A percentile compares a stretch with the other conserved stretches of the same genome.
These are phyloP conservation scores for Vandiemenella viatica DNA, from an alignment of 2,888 invertebrate genomes.

Conservation along the genomic window DNA sequence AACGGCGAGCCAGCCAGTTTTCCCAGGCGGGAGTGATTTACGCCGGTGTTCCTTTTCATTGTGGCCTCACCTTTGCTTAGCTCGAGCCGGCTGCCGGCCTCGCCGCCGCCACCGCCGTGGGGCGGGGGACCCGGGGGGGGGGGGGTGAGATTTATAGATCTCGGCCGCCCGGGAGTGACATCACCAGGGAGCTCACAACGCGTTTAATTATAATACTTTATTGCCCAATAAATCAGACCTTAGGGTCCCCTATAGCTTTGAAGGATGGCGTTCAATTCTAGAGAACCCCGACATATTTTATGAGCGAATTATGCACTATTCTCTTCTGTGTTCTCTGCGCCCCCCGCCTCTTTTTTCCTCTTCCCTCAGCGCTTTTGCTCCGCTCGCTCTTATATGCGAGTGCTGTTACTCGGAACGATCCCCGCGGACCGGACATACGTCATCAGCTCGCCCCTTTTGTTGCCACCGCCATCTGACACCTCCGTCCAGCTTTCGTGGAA, in stretches of 20 bases:
- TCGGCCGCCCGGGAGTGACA: conserved; percentile 29
- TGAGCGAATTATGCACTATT: conserved; percentile 43
- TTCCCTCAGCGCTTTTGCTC: neutral
- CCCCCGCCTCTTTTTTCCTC: neutral
- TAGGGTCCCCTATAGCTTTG: conserved; percentile 25
- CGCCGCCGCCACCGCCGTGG: conserved; percentile 6
- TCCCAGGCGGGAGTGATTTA: neutral
- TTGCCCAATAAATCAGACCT: conserved; percentile 54
- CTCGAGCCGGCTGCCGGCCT: conserved; percentile 14
- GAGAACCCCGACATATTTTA: conserved; percentile 47
- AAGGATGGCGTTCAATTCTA: conserved; percentile 54
- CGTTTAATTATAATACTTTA: conserved; percentile 70
- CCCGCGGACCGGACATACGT: conserved; percentile 19
- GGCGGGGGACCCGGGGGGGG: conserved; percentile 1
- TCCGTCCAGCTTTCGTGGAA: too few species aligned
- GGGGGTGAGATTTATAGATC: conserved; percentile 28
- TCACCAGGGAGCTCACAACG: conserved; percentile 32
- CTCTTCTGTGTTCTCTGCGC: conserved; percentile 7
- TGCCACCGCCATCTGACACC: too few species aligned
- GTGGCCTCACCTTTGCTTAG: conserved; percentile 26
- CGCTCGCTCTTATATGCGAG: conserved; percentile 11
- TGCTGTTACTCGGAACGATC: conserved; percentile 24
- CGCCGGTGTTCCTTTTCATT: conserved; percentile 8
- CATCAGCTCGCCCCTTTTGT: conserved; percentile 4
- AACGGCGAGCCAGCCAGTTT: neutral